phyloP scores from a whole-genome alignment of 2,113 vertebrate species.

The Prionailurus viverrinus region DNA sequence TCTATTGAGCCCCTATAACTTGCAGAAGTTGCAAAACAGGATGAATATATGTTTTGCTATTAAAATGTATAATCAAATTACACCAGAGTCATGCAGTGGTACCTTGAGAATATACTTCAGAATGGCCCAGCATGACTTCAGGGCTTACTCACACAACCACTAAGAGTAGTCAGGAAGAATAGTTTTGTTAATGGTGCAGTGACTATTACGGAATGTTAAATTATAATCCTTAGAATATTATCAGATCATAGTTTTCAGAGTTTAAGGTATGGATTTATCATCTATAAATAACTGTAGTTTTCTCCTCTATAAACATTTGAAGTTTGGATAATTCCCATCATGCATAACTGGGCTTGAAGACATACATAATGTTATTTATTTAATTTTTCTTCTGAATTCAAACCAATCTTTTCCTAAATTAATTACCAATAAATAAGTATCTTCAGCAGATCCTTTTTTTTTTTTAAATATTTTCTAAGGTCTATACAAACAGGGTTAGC shows the following conservation, averaged over 20 bases:
- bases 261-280: conserved; percentile 27
- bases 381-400: conserved; percentile 56
- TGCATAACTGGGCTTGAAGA: background rate
- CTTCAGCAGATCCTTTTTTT: background rate
- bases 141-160: background rate
- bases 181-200: background rate
- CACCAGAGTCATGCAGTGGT: background rate
- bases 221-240: conserved; percentile 28
- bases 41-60: background rate
- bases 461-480: conserved; percentile 33
- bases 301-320: conserved; percentile 15
- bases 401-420: conserved; percentile 40
- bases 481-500: background rate
- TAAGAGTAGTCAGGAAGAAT: background rate
- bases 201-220: background rate
- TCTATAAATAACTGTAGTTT: conserved; percentile 29
- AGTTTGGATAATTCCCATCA: background rate
- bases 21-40: conserved; percentile 20
- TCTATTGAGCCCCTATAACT: background rate
- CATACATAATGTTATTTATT: background rate
- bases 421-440: conserved; percentile 33
- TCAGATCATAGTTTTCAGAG: background rate
- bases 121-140: background rate
- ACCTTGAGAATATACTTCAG: background rate
- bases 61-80: background rate